phyloP scores from a whole-genome alignment of 2,888 invertebrate genomes.

The Eupithecia subfuscata region DNA sequence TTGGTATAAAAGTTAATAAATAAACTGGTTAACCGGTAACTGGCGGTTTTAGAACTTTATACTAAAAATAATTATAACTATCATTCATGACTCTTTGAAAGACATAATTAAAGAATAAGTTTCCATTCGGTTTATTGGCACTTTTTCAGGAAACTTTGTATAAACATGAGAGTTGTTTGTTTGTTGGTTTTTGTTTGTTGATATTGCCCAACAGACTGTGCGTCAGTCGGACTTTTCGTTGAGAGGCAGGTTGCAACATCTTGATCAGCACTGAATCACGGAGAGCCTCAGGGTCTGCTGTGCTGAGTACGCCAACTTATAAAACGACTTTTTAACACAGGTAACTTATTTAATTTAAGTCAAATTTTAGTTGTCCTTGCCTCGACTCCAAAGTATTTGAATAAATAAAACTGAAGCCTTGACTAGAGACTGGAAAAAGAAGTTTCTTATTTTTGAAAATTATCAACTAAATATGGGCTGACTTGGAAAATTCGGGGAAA shows the following conservation, averaged over 20 bases:
- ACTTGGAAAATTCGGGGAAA: neutral
- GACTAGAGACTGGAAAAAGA: neutral
- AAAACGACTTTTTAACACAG: neutral
- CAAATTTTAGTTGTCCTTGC: neutral
- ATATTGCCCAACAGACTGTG: conserved; percentile 16
- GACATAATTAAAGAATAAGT: neutral
- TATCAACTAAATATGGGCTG: neutral
- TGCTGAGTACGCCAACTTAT: neutral
- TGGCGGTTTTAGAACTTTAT: neutral
- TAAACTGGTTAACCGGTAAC: no score
- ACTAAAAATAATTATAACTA: neutral
- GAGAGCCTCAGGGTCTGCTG: neutral
- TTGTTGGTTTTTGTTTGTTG: neutral
- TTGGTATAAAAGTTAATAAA: no score
- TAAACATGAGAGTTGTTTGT: neutral
- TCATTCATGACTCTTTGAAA: no score
- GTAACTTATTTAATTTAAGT: neutral
- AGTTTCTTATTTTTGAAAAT: neutral
- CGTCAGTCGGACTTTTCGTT: conserved; percentile 24
- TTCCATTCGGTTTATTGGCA: neutral
- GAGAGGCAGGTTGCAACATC: conserved; percentile 23
- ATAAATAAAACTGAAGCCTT: neutral
- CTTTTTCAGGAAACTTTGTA: neutral
- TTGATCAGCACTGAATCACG: conserved; percentile 12
- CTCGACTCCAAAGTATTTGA: neutral